Evolutionary conservation across 2,113 vertebrate species (phyloP).

Genomic region (Perccottus glenii): DNA sequence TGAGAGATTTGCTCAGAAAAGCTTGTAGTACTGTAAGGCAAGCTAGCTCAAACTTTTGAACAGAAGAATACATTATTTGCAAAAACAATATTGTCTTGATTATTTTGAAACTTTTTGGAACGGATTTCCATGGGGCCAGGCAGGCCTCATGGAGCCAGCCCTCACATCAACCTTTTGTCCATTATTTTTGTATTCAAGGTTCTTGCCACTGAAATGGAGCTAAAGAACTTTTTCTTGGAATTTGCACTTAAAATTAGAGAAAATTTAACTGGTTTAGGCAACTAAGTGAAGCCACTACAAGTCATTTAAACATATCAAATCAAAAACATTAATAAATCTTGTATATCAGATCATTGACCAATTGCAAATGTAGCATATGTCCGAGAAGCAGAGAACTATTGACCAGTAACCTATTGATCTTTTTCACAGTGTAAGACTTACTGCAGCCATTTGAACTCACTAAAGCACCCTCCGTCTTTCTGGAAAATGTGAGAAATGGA

Average conservation of each 20-base stretch:
- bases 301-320: not conserved
- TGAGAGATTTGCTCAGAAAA: too few relatives aligned
- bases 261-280: too few relatives aligned
- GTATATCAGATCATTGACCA: conserved; percentile 2
- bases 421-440: conserved; percentile 5
- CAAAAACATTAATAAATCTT: not conserved
- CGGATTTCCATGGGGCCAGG: too few relatives aligned
- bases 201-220: too few relatives aligned
- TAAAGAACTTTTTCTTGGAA: not conserved
- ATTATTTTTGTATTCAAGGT: too few relatives aligned
- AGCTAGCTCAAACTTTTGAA: too few relatives aligned
- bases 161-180: too few relatives aligned
- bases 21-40: too few relatives aligned
- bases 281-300: not conserved
- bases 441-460: conserved; percentile 22
- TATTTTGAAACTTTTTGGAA: too few relatives aligned
- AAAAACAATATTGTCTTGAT: too few relatives aligned
- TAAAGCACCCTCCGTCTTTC: conserved; percentile 7
- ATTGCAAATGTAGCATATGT: conserved; percentile 1
- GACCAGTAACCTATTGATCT: conserved; percentile 28
- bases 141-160: too few relatives aligned
- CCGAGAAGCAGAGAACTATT: conserved; percentile 13
- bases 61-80: too few relatives aligned
- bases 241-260: not conserved
- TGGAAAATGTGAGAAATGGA: conserved; percentile 51